These are phyloP conservation scores for Leuciscus waleckii DNA, from an alignment of 2,797 vertebrate genomes.

Conservation along the genomic window DNA sequence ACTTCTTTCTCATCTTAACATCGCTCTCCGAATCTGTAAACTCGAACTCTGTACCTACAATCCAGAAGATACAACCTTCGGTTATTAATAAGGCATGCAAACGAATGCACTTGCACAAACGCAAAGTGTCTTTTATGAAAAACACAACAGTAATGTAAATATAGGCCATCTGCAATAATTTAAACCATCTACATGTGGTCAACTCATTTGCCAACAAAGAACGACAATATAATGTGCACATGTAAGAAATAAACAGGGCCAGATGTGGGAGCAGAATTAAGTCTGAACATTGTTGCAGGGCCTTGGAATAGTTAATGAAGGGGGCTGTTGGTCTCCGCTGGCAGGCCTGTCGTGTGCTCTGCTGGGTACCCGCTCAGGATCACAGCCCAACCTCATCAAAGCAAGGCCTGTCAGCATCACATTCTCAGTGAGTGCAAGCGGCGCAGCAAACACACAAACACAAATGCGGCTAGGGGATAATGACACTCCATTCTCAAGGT, in stretches of 20 bases:
- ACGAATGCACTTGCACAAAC: background rate
- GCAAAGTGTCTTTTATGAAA: background rate
- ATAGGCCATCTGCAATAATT: background rate
- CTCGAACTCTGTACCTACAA: conserved; percentile 87
- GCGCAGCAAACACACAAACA: conserved; percentile 6
- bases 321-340: conserved; percentile 31
- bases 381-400: conserved; percentile 54
- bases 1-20: conserved; percentile 86
- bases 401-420: conserved; percentile 41
- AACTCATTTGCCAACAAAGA: conserved; percentile 14
- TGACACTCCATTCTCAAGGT: conserved; percentile 56
- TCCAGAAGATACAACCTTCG: background rate
- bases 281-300: conserved; percentile 8
- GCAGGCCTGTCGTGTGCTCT: conserved; percentile 16
- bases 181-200: conserved; percentile 14
- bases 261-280: conserved; percentile 38
- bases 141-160: conserved; percentile 7
- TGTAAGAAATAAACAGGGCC: conserved; percentile 33
- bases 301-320: conserved; percentile 52
- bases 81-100: conserved; percentile 5
- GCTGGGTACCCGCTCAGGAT: conserved; percentile 47
- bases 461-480: conserved; percentile 46
- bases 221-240: conserved; percentile 31
- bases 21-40: conserved; percentile 94
- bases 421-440: conserved; percentile 1